Base-by-base conservation (phyloP, 2,113 vertebrate species). In the Aphelocoma coerulescens region DNA sequence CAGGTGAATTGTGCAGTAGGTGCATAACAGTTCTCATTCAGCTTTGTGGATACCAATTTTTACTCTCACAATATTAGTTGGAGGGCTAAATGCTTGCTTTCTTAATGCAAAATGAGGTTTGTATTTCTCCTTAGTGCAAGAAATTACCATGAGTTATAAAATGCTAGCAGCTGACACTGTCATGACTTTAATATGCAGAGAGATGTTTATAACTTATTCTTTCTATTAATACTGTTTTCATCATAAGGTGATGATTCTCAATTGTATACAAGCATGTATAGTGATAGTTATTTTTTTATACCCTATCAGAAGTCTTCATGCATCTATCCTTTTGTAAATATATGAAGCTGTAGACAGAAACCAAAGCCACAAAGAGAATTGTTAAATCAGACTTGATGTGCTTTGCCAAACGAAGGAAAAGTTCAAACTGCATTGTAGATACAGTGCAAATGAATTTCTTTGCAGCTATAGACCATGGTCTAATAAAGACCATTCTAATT, bases 361-460 rank as follows among this genome's bases (percentile, higher is more conserved):
- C 92, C 86, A 95, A 97, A 97, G 87, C 57, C 89, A 97, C 94
- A 97, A 97, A 89, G 83, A 96, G 91, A 95, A 95, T 97, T 95
- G 91, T 91, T 96, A 95, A 95, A 87, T 93, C 91, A 74, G 78
- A 85, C 68, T 91, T 84, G 62, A 96, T 97, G 94, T 93, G 71
- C 94, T 97, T 97, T 95, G 82, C 85, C 95, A 94, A 97, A 82
- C 51, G 80, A 96, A 94, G 93, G 81, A 65, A 57, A 94, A 98
- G 92, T 97, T 97, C 94, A 97, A 97, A 96, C 83, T 96, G 95
- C 92, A 93, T 96, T 88, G 89, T 93, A 97, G 93, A 97, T 88
- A 89, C 1, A 91, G 91, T 32, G 44, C 91, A 95, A 93, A 96
- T 95, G 82, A 92, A 89, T 91, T 96, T 90, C 69, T 85, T 54